Evolutionary conservation across 2,797 vertebrate genomes (phyloP), one percentile per base, ranked within the genome.

Genomic region (Tamandua tetradactyla): DNA sequence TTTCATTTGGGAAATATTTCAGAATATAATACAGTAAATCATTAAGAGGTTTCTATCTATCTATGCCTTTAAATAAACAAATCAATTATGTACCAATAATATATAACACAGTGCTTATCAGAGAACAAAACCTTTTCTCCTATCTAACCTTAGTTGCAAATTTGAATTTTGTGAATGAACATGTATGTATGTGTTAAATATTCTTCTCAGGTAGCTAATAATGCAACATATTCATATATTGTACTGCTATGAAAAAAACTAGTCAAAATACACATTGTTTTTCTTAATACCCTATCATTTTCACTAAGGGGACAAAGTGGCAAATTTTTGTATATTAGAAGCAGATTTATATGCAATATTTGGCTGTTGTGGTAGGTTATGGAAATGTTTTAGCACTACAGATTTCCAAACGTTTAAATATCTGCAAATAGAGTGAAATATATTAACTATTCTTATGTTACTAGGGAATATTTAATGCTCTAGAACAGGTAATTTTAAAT

Each of bases 401-500:
- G 2, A 57, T 75, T 86, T 71, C 18, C 30, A 83, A 91, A 75
- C 44, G 17, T 3, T 81, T 69, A 76, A 93, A 49, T 59, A 71
- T 74, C 18, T 87, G 44, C 4, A 83, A 78, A 57, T 83, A 14
- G 20, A 82, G 10, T 87, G 22, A 44, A 22, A 62, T 11, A 17
- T n/a, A 74, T 64, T 44, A 89, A 57, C 13, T 66, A 32, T 59
- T 91, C 92, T 79, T 42, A 64, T 74, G 18, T 87, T 52, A 71
- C 13, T 49, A 44, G n/a, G 27, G 92, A 88, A 30, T 5, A 79
- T 64, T 89, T 91, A 87, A 44, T 79, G 30, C 13, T 57, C 44
- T 66, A 61, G 66, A 89, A 49, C 15, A 89, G 52, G 61, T n/a
- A 64, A 93, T 72, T 83, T 89, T 76, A 93, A 90, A 71, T 61